Evolutionary conservation across 2,113 vertebrate species (phyloP), one percentile per base, ranked within the genome.

Genomic region (Xiphorhynchus elegans): DNA sequence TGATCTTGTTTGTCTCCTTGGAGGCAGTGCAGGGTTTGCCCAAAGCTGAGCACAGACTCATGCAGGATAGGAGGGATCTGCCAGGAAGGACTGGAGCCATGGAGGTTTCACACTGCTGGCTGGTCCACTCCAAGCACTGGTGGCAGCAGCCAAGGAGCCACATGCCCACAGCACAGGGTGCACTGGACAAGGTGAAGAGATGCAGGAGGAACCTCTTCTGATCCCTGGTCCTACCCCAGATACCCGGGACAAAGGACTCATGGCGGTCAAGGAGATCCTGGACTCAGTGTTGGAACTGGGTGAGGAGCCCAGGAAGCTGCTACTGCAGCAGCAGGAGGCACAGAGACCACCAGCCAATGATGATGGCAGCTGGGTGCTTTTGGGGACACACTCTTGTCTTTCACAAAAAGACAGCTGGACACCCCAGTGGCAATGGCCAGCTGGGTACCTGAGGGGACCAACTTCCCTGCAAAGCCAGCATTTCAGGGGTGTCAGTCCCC

Each of bases 31-130:
- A 7, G 56, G 40, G 35, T 23, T 85, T 21, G 11, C 31, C 33
- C 5, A 0, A 23, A 53, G 21, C 72, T 2, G 2, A 63, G 67
- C 49, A 47, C 9, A 24, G 74, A 20, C 63, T 76, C 20, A 9
- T 24, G 31, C 31, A 31, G n/a, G 11, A 15, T 9, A 39, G 39
- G 24, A 10, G 28, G 17, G 40, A 21, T 24, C 21, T 72, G 14
- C 20, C 1, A 14, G 37, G 19, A 69, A 49, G 59, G 33, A 18
- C 31, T 0, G 0, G 46, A 35, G 40, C 7, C 42, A 8, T 1
- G 0, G 59, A 74, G 50, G 25, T 26, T 17, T 35, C 55, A 13
- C 13, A 1, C 25, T 1, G 3, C 35, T 0, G 1, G 4, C 44
- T 35, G 35, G 18, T 35, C 16, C 23, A 6, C 10, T 31, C 39